Conservation (phyloP, 2,113 vertebrate species). For the Rhipidura dahli region DNA sequence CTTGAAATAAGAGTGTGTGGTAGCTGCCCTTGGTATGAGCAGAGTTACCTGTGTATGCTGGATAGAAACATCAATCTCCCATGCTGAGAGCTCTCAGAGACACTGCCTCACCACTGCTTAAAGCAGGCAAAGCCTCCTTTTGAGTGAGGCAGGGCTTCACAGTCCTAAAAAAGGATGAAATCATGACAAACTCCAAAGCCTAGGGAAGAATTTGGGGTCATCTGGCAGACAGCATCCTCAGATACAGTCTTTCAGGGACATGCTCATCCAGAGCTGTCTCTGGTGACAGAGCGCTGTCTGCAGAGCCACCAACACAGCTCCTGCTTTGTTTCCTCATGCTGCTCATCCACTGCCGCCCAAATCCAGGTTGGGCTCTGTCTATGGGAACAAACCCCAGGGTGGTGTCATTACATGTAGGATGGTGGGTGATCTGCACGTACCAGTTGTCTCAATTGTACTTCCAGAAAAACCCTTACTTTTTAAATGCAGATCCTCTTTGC, state of each 20-base stretch:
- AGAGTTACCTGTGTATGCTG: not conserved
- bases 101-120: not conserved
- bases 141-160: not conserved
- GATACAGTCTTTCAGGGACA: not conserved
- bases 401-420: not conserved
- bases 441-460: not conserved
- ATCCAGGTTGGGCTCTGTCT: not conserved
- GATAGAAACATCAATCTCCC: not conserved
- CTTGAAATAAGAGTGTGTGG: not conserved
- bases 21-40: not conserved
- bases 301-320: constrained; percentile 12
- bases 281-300: not conserved
- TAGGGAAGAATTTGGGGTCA: not conserved
- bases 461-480: not conserved
- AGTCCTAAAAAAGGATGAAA: not conserved
- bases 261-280: constrained; percentile 25
- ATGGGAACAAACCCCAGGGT: not conserved
- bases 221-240: constrained; percentile 27
- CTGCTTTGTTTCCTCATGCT: not conserved
- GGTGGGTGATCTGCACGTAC: not conserved
- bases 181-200: not conserved
- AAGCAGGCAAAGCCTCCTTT: not conserved
- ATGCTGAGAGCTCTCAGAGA: not conserved
- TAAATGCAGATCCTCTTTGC: not conserved
- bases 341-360: not conserved